phyloP scores from a whole-genome alignment of 53 echinoderm and acorn worm genomes.

The Temnopleurus reevesii region DNA sequence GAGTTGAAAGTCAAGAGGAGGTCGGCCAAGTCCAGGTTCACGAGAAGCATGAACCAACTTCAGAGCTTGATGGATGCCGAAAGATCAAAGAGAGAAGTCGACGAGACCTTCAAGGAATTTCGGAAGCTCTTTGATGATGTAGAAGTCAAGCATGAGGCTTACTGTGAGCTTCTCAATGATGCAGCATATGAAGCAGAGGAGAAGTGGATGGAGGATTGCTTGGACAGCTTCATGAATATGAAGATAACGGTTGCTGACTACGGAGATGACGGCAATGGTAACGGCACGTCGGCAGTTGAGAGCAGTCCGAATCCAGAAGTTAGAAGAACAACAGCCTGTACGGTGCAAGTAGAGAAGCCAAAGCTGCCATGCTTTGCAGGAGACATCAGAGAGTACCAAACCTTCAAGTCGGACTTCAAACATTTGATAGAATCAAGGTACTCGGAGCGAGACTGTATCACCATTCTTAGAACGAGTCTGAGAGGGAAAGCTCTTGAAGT shows the following conservation, averaged over 20 bases:
- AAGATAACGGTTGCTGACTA: not conserved
- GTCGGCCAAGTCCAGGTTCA: no score
- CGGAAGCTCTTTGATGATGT: not conserved
- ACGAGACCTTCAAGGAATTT: not conserved
- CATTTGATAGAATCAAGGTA: conserved; percentile 56
- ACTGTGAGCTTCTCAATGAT: not conserved
- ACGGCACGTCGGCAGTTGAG: not conserved
- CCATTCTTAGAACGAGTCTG: not conserved
- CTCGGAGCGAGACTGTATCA: conserved; percentile 27
- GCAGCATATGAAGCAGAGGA: not conserved
- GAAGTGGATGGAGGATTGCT: not conserved
- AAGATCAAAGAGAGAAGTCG: not conserved
- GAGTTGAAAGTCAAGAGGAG: no score
- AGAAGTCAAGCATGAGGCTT: not conserved
- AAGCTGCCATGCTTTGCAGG: conserved; percentile 50
- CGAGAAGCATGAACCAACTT: no score
- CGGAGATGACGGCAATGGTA: not conserved
- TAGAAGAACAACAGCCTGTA: not conserved
- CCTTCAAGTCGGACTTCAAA: conserved; percentile 40
- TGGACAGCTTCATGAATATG: not conserved
- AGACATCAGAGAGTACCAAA: conserved; percentile 45
- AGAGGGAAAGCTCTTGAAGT: not conserved
- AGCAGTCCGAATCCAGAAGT: not conserved
- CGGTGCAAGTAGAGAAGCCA: conserved; percentile 33
- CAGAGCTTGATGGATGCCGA: not conserved